phyloP scores from a whole-genome alignment of 2,888 invertebrate species.

The Cheilosia vulpina region DNA sequence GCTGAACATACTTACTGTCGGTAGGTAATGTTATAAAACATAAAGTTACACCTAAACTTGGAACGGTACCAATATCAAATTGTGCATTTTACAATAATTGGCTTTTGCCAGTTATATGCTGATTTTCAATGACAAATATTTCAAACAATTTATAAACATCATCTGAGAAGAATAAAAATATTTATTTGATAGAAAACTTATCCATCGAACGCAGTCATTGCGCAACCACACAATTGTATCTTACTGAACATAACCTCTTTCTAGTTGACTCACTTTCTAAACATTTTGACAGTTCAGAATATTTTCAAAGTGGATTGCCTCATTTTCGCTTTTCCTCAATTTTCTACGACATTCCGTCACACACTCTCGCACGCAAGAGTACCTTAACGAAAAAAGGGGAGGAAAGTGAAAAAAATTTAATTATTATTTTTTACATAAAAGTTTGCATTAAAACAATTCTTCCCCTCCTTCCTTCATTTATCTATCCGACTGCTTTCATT shows the following conservation, averaged over 20 bases:
- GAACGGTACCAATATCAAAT: not conserved
- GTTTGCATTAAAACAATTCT: constrained; percentile 45
- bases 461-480: constrained; percentile 25
- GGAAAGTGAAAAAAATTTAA: constrained; percentile 69
- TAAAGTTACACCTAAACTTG: not conserved
- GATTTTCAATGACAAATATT: too few species aligned
- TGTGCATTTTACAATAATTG: too few species aligned
- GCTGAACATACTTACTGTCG: too few species aligned
- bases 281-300: constrained; percentile 73
- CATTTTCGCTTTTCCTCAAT: constrained; percentile 68
- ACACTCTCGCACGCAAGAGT: constrained; percentile 76
- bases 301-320: constrained; percentile 65
- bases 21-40: too few species aligned
- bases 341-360: constrained; percentile 78
- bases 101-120: too few species aligned
- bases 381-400: constrained; percentile 68
- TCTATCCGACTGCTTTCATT: constrained; percentile 28
- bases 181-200: too few species aligned
- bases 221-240: not conserved
- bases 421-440: constrained; percentile 56
- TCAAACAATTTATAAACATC: too few species aligned
- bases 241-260: constrained; percentile 29
- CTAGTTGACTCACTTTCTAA: constrained; percentile 39
- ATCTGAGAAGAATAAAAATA: too few species aligned
- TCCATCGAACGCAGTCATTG: constrained; percentile 32